These are phyloP conservation scores for Rhabdophis nuchalis DNA, from an alignment of 2,797 vertebrate species.

Conservation along the genomic window DNA sequence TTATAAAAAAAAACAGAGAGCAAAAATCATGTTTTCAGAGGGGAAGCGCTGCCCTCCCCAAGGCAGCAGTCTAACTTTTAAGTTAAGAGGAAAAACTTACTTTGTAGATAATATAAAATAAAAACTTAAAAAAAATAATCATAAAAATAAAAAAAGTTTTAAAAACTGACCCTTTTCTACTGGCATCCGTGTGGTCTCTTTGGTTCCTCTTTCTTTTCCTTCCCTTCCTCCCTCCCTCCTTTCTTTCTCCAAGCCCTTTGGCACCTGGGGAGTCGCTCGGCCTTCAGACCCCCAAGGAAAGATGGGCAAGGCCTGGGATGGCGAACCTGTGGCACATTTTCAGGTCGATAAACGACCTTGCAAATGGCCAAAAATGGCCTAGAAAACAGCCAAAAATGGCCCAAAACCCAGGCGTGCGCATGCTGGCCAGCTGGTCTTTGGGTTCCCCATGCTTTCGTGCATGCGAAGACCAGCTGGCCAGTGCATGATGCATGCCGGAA, in stretches of 20 bases:
- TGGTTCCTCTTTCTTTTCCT: rapidly evolving
- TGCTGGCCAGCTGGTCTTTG: too few species aligned
- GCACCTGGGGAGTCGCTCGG: rapidly evolving
- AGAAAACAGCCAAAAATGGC: too few species aligned
- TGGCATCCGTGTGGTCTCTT: constrained; percentile 44
- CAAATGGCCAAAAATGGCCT: too few species aligned
- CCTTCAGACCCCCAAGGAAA: too few species aligned
- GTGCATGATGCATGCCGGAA: too few species aligned
- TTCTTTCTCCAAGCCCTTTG: neutral
- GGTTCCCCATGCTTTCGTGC: too few species aligned
- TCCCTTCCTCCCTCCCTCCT: too few species aligned
- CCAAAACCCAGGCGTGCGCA: too few species aligned
- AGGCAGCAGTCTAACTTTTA: constrained; percentile 97
- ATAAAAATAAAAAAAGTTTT: constrained; percentile 99
- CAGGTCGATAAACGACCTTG: too few species aligned
- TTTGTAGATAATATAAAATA: constrained; percentile 99
- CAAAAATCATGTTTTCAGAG: constrained; percentile 80
- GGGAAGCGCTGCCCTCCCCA: constrained; percentile 83
- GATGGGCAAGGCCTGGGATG: too few species aligned
- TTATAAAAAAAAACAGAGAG: constrained; percentile 84
- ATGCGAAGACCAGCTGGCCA: too few species aligned
- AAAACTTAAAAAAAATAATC: constrained; percentile 88
- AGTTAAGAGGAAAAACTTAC: constrained; percentile 97
- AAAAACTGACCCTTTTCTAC: constrained; percentile 84
- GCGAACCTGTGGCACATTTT: too few species aligned